A percentile compares a stretch with the other conserved stretches of the same genome.
phyloP scores from a whole-genome alignment of 2,113 vertebrate genomes.

The Albula glossodonta region DNA sequence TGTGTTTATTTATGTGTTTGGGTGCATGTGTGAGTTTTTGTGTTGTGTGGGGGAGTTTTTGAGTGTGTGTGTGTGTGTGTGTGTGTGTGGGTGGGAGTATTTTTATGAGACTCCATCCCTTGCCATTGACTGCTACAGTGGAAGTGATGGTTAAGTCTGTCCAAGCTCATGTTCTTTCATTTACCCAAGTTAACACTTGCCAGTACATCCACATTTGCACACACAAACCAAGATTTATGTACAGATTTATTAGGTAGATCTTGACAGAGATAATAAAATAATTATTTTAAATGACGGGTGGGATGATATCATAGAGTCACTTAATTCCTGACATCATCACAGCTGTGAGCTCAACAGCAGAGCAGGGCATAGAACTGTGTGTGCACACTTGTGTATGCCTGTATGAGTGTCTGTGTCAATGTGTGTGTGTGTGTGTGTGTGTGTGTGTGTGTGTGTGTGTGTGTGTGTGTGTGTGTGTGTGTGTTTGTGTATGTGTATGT shows the following conservation, averaged over 20 bases:
- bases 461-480: constrained; percentile 21
- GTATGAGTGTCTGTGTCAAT: not conserved
- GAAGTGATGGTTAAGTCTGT: not conserved
- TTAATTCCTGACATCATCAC: constrained; percentile 72
- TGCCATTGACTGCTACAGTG: not conserved
- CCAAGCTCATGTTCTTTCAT: not conserved
- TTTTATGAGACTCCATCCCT: not conserved
- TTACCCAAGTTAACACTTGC: not conserved
- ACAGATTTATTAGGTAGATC: constrained; percentile 20
- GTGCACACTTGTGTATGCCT: not conserved
- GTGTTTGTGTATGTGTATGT: constrained; percentile 16
- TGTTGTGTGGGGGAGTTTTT: not conserved
- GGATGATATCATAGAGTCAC: constrained; percentile 69
- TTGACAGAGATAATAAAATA: constrained; percentile 50
- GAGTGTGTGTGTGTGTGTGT: not conserved
- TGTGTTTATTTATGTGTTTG: not conserved
- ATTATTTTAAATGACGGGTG: constrained; percentile 62
- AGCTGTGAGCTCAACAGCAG: constrained; percentile 65
- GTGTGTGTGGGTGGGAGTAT: not conserved
- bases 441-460: constrained; percentile 30
- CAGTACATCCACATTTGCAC: constrained; percentile 3
- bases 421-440: constrained; percentile 32
- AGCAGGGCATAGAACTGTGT: not conserved
- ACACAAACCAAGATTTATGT: constrained; percentile 16
- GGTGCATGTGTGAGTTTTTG: not conserved